Base-by-base conservation (phyloP, 2,888 invertebrate species). In the Spilosoma lubricipeda region DNA sequence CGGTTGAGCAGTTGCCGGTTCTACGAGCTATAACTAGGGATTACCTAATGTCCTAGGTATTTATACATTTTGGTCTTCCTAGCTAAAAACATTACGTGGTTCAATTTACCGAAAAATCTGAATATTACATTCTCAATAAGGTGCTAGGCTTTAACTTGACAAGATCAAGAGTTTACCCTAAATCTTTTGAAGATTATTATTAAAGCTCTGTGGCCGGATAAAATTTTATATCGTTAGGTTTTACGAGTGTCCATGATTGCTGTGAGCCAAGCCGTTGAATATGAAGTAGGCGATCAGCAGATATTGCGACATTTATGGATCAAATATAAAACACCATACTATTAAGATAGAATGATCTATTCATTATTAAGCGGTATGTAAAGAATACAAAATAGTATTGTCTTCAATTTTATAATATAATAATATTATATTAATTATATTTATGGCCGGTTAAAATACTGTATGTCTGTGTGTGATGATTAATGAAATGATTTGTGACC, bases 171-270 rank as follows among this genome's bases (percentile, higher is more conserved):
- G 71, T 84, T 80, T 85, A 82, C 77, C 80, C 82, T 76, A 79
- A 80, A 84, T 81, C 79, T 85, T 78, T 85, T 82, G 80, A 79
- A 89, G 86, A 85, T 87, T 86, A 86, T 85, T 82, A 85, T 81
- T 81, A 88, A 86, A 85, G 81, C 85, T 82, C 85, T 84, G 85
- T 80, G 83, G 82, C 81, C 80, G 83, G 86, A 86, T 87, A 86
- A 82, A 88, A 88, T 85, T 85, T 84, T 82, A 82, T 85, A 85
- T 85, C 88, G 86, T 90, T 86, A 83, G 79, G 83, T 89, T 89
- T 90, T 87, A 89, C 84, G 89, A 88, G 81, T 81, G 81, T 81
- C 83, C 87, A 86, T 87, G 88, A 89, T 90, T 85, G 83, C 86
- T 80, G 77, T 78, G 72, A 84, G 74, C 75, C 74, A 77, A 74